phyloP scores from a whole-genome alignment of 2,797 vertebrate genomes.

The Chelonia mydas region DNA sequence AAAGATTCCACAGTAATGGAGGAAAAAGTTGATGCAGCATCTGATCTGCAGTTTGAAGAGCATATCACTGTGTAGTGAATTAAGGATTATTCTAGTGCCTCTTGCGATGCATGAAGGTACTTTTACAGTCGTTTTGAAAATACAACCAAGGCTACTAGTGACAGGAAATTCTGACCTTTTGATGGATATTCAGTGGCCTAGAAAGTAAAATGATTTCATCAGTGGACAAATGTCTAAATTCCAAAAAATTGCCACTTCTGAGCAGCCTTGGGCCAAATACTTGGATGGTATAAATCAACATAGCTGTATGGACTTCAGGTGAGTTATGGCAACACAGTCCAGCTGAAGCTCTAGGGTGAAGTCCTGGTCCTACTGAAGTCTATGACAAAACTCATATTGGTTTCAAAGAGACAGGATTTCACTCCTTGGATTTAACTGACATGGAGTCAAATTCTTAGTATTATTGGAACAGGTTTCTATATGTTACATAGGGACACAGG shows the following conservation, averaged over 20 bases:
- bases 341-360: neutral
- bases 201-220: neutral
- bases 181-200: conserved; percentile 3
- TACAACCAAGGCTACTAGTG: neutral
- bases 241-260: neutral
- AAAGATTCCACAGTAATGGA: neutral
- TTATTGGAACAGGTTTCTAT: neutral
- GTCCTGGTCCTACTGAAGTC: neutral
- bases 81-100: neutral
- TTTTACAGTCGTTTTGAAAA: conserved; percentile 25
- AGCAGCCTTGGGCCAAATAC: neutral
- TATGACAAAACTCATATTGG: neutral
- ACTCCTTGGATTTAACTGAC: neutral
- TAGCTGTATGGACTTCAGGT: neutral
- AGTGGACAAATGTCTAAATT: neutral
- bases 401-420: neutral
- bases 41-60: neutral
- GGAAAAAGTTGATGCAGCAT: neutral
- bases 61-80: neutral
- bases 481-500: neutral
- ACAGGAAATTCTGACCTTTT: conserved; percentile 25
- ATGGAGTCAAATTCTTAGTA: neutral
- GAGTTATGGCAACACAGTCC: neutral
- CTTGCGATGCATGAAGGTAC: conserved; percentile 44
- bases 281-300: neutral